Conservation (phyloP, 2,888 invertebrate species). For the Anaspis maculata region DNA sequence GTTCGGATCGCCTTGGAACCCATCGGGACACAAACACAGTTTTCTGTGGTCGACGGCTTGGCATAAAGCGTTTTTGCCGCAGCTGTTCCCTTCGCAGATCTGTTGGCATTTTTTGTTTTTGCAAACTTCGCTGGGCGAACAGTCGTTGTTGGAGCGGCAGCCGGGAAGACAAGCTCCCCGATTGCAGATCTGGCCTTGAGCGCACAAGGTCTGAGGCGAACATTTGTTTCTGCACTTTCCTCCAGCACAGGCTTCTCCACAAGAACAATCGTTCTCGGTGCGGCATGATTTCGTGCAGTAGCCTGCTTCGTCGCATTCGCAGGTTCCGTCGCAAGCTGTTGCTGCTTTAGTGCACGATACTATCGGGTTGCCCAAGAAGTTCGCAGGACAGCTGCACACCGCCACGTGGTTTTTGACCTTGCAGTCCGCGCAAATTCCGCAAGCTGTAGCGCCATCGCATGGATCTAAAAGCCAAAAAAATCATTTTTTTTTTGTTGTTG, state of each 20-base stretch:
- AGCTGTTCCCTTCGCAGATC: conserved; percentile 61
- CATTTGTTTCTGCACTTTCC: conserved; percentile 70
- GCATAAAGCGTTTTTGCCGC: conserved; percentile 75
- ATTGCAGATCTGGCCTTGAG: conserved; percentile 66
- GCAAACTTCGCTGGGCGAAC: conserved; percentile 69
- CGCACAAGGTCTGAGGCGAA: conserved; percentile 58
- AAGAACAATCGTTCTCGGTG: conserved; percentile 61
- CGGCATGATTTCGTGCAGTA: conserved; percentile 68
- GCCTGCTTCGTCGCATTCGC: conserved; percentile 73
- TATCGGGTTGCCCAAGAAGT: conserved; percentile 75
- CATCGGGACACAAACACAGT: conserved; percentile 80
- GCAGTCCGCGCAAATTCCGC: conserved; percentile 79
- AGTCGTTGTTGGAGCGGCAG: conserved; percentile 72
- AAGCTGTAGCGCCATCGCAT: conserved; percentile 62
- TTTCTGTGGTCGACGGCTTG: conserved; percentile 72
- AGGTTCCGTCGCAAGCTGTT: conserved; percentile 63
- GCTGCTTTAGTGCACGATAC: conserved; percentile 67
- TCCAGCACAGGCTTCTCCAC: conserved; percentile 69
- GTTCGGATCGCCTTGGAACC: conserved; percentile 73
- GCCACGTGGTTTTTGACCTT: conserved; percentile 75
- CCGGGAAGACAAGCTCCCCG: conserved; percentile 68
- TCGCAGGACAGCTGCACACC: conserved; percentile 76
- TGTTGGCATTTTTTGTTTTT: conserved; percentile 59
- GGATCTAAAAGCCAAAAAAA: conserved; percentile 65
- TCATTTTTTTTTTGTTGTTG: no score